These are phyloP conservation scores for Naso thynnoides DNA, from an alignment of 2,797 vertebrate species.

Conservation along the genomic window DNA sequence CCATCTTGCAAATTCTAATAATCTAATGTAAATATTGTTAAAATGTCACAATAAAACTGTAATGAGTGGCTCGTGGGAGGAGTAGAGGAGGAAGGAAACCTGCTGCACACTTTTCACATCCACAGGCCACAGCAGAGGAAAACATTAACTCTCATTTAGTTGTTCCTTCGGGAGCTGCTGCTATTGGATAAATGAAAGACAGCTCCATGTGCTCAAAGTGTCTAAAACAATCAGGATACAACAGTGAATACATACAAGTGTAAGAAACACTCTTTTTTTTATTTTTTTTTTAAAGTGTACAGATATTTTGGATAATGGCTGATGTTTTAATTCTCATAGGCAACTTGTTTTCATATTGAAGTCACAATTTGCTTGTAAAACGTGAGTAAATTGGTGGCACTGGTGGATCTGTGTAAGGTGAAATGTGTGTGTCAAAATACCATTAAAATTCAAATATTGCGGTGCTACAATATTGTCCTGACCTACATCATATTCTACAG, in stretches of 20 bases:
- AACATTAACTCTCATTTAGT: constrained; percentile 54
- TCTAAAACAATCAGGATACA: constrained; percentile 31
- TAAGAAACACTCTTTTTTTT: constrained; percentile 17
- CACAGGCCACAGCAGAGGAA: constrained; percentile 29
- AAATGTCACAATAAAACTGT: constrained; percentile 59
- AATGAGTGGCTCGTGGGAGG: constrained; percentile 40
- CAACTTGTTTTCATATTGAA: neutral
- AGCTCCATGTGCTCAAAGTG: constrained; percentile 17
- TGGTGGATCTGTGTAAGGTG: too few relatives aligned
- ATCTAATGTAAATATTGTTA: constrained; percentile 62
- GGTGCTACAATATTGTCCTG: too few relatives aligned
- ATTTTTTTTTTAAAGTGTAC: neutral
- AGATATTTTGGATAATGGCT: neutral
- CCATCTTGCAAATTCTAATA: constrained; percentile 62
- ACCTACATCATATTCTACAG: too few relatives aligned
- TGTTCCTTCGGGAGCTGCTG: constrained; percentile 51
- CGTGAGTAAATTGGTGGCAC: neutral
- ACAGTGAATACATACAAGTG: constrained; percentile 15
- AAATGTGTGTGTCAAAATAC: too few relatives aligned
- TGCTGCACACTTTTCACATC: constrained; percentile 13
- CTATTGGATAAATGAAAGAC: constrained; percentile 32
- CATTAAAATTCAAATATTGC: neutral
- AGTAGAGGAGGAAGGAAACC: neutral
- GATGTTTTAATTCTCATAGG: neutral
- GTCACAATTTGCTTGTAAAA: neutral